A percentile compares a stretch with the other conserved stretches of the same genome.
Conservation (phyloP, 2,113 vertebrate species). For the Protobothrops flavoviridis region DNA sequence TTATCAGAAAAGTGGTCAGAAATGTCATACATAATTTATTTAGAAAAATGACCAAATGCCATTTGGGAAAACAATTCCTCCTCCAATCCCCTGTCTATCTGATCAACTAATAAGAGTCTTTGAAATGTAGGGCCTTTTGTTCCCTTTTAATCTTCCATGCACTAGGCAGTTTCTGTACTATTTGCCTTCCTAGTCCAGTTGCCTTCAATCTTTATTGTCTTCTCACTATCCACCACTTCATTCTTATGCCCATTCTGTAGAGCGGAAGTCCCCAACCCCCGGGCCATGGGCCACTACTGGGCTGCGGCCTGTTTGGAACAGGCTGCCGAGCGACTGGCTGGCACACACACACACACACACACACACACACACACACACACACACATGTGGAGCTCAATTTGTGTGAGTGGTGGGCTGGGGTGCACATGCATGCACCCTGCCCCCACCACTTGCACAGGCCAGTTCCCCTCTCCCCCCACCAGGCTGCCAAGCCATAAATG, state of each 20-base stretch:
- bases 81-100: background rate
- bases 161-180: background rate
- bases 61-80: background rate
- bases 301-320: background rate
- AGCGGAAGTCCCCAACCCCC: background rate
- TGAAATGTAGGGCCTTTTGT: background rate
- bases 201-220: background rate
- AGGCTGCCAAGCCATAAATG: background rate
- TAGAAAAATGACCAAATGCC: background rate
- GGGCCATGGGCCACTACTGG: background rate
- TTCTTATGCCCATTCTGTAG: background rate
- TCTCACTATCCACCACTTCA: background rate
- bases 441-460: background rate
- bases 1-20: background rate
- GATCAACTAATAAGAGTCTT: background rate
- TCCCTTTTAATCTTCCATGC: background rate
- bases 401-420: background rate
- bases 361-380: background rate
- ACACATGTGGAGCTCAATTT: background rate
- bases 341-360: background rate
- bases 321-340: no score
- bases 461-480: background rate
- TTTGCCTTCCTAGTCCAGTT: background rate
- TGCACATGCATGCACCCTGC: fast-evolving
- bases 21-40: background rate